phyloP scores from a whole-genome alignment of 2,113 vertebrate species.

The Progne subis region DNA sequence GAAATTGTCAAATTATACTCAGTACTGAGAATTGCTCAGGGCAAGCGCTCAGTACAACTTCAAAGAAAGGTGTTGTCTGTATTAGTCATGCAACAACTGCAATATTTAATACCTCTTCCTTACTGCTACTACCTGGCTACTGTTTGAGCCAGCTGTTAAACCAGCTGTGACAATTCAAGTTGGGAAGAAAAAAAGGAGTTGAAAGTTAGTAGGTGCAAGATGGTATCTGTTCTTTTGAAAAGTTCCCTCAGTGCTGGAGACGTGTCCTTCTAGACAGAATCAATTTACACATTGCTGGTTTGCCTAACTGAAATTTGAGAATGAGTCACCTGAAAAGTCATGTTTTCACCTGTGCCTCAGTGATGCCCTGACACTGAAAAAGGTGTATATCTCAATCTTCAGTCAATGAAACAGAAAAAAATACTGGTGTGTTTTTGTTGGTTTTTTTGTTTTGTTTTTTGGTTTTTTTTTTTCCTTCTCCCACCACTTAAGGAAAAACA shows the following conservation, averaged over 20 bases:
- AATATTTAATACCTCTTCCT: background rate
- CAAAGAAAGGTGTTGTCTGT: background rate
- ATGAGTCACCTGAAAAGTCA: background rate
- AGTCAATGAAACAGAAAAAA: background rate
- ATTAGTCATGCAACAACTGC: background rate
- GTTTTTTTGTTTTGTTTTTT: too few relatives aligned
- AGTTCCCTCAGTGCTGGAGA: background rate
- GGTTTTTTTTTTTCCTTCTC: background rate
- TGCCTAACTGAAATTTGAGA: background rate
- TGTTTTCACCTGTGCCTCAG: background rate
- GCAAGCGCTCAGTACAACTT: background rate
- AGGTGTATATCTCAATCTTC: background rate
- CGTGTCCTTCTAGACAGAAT: background rate
- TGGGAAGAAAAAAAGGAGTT: background rate
- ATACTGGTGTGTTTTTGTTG: too few relatives aligned
- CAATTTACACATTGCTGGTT: background rate
- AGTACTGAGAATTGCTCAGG: background rate
- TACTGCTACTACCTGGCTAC: background rate
- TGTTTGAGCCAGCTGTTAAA: background rate
- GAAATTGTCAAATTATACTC: background rate
- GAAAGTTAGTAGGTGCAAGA: background rate
- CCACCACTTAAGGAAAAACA: background rate
- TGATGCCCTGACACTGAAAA: background rate
- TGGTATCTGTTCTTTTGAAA: background rate
- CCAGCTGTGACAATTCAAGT: background rate